Conservation (phyloP, 2,888 invertebrate species). For the Orthonevra nobilis region DNA sequence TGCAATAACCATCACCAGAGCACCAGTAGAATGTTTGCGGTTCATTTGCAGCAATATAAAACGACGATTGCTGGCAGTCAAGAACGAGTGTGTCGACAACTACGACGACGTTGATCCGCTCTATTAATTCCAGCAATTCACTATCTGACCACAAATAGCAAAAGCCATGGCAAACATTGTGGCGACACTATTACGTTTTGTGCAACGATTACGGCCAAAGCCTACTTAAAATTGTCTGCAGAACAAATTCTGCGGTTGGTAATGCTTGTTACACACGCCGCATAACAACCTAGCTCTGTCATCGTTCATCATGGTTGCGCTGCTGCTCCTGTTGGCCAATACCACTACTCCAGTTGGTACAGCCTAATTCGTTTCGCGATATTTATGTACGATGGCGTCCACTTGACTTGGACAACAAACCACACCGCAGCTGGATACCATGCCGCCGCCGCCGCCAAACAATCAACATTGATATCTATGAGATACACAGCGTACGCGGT, state of each 20-base stretch:
- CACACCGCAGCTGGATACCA: conserved; percentile 57
- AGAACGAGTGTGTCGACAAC: conserved; percentile 6
- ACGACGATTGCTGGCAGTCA: neutral
- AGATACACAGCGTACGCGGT: conserved; percentile 44
- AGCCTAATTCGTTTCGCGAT: conserved; percentile 53
- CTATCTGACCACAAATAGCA: conserved; percentile 44
- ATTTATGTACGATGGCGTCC: conserved; percentile 43
- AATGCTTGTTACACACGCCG: conserved; percentile 62
- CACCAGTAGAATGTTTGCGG: conserved; percentile 38
- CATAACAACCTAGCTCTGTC: conserved; percentile 48
- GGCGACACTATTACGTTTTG: conserved; percentile 52
- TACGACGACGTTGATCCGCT: conserved; percentile 51
- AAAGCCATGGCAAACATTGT: conserved; percentile 54
- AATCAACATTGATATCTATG: conserved; percentile 63
- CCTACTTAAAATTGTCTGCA: conserved; percentile 57
- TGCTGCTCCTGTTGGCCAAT: neutral
- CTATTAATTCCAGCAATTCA: conserved; percentile 64
- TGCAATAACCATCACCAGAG: conserved; percentile 10
- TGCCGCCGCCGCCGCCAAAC: conserved; percentile 16
- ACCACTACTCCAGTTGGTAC: neutral
- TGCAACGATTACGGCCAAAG: conserved; percentile 55
- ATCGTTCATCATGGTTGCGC: conserved; percentile 52
- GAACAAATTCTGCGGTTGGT: conserved; percentile 67
- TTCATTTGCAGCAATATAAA: conserved; percentile 4
- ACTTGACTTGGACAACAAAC: conserved; percentile 51